These are phyloP conservation scores for Thamnaconus septentrionalis DNA, from an alignment of 2,113 vertebrate genomes.

Conservation along the genomic window DNA sequence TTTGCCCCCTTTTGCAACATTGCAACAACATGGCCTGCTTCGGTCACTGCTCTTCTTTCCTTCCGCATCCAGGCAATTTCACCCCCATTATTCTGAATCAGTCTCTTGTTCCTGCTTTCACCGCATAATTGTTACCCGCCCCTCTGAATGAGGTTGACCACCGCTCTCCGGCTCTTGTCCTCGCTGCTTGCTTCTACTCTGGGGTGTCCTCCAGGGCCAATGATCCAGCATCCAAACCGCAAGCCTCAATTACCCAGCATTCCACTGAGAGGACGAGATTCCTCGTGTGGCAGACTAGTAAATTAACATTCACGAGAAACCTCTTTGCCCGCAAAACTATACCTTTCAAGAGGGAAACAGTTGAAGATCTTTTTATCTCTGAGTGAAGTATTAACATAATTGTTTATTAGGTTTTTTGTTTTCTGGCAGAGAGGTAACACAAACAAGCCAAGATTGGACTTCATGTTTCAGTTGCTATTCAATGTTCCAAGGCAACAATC, in stretches of 20 bases:
- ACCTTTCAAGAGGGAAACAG: background rate
- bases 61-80: background rate
- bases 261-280: conserved; percentile 38
- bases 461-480: too few relatives aligned
- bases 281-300: conserved; percentile 40
- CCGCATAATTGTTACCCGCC: conserved; percentile 47
- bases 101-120: conserved; percentile 53
- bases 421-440: too few relatives aligned
- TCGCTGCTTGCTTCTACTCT: conserved; percentile 2
- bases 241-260: conserved; percentile 61
- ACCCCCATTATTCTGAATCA: conserved; percentile 1
- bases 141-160: conserved; percentile 45
- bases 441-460: too few relatives aligned
- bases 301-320: conserved; percentile 52
- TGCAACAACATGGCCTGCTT: too few relatives aligned
- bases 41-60: background rate
- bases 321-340: conserved; percentile 30
- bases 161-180: conserved; percentile 25
- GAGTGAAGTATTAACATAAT: too few relatives aligned
- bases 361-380: background rate
- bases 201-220: background rate
- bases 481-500: too few relatives aligned
- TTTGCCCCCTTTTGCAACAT: too few relatives aligned
- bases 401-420: too few relatives aligned
- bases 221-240: conserved; percentile 45